phyloP scores from a whole-genome alignment of 2,888 invertebrate genomes.

The Conchocele bisecta region DNA sequence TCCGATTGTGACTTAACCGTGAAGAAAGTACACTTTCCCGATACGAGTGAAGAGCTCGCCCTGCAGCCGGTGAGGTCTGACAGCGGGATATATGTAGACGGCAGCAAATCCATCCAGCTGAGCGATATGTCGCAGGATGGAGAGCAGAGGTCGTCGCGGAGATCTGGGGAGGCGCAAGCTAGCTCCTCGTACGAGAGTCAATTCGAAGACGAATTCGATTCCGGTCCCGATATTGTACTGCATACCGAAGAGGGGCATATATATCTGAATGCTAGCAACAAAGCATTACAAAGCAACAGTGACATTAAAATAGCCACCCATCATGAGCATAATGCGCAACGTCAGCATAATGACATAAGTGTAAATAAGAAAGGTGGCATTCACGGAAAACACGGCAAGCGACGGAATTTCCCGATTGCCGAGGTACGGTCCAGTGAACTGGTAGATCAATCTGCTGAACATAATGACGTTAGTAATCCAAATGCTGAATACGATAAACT shows the following conservation, averaged over 20 bases:
- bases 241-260: slow-evolving; percentile 55
- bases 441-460: neutral
- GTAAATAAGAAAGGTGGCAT: neutral
- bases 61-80: slow-evolving; percentile 45
- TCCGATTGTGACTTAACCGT: slow-evolving; percentile 37
- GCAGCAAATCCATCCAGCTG: slow-evolving; percentile 15
- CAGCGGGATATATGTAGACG: slow-evolving; percentile 22
- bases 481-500: neutral
- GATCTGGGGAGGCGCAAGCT: neutral
- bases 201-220: slow-evolving; percentile 31
- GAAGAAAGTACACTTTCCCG: slow-evolving; percentile 33
- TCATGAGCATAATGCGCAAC: too few relatives aligned
- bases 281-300: neutral
- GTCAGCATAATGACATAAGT: neutral
- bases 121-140: neutral
- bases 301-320: too few relatives aligned
- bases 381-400: neutral
- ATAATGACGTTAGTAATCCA: too few relatives aligned
- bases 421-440: slow-evolving; percentile 1
- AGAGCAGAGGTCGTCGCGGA: neutral
- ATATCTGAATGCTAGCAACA: slow-evolving; percentile 25
- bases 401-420: too few relatives aligned
- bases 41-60: slow-evolving; percentile 25
- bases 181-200: neutral
- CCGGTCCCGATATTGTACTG: slow-evolving; percentile 53